Evolutionary conservation across 30 jellyfish, hydroid and myxozoan genomes (phyloP), one percentile per base, ranked within the genome.

Genomic region (Aurelia coerulea): DNA sequence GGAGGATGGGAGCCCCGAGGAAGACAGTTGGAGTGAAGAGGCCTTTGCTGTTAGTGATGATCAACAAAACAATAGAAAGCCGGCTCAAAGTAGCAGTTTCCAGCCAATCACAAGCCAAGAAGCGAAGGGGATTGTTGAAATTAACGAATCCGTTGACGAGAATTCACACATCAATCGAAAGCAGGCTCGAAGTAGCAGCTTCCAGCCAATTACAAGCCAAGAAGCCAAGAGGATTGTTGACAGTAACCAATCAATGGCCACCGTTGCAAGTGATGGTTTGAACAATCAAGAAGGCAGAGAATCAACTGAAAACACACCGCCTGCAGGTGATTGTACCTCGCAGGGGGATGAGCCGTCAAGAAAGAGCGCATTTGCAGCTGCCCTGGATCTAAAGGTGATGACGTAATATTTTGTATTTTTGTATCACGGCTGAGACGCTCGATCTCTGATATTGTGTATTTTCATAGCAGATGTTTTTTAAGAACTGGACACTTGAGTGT

Each of bases 301-400:
- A 6, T 15, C 23, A 41, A 39, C 18, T 33, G 65, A 33, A 37
- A 15, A 15, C 7, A 46, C 14, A 2, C 56, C 56, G 56, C 56
- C 56, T 46, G 11, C 14, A 46, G 56, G 0, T 5, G 56, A 46
- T 46, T 5, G 56, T 46, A 9, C 56, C 56, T 46, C 56, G 56
- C 56, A 46, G 56, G 56, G 56, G 15, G 84, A 65, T 64, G 93
- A 84, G 50, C 87, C 93, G 3, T 51, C 93, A 42, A 84, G 53
- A 64, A 84, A 74, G 56, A 84, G 85, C 60, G 84, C 85, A 31
- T 84, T 84, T 37, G 93, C 93, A 34, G 93, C 93, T 4, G 93
- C 93, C 11, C 64, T 84, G 63, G 75, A 84, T 64, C 79, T 84
- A 11, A 80, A 71, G 79, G 93, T 84, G 17, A 84, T 77, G 93